A percentile compares a stretch with the other conserved stretches of the same genome.
phyloP scores from a whole-genome alignment of 2,888 invertebrate genomes.

The Caenorhabditis imperialis region DNA sequence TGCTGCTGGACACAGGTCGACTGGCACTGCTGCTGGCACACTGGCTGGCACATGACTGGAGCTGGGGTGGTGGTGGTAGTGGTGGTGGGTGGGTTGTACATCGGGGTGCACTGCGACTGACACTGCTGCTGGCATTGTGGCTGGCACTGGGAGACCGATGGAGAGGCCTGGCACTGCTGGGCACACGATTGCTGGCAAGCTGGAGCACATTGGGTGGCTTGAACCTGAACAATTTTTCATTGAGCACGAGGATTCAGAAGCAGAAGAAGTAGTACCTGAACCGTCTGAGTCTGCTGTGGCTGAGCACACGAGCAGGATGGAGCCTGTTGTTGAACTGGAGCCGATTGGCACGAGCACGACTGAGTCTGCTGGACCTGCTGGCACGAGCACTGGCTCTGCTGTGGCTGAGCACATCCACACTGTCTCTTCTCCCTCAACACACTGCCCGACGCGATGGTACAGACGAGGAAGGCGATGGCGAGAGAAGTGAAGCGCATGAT shows the following conservation, averaged over 20 bases:
- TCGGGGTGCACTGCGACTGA: conserved; percentile 53
- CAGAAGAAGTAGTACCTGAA: conserved; percentile 45
- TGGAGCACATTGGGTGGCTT: conserved; percentile 57
- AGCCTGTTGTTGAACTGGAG: conserved; percentile 52
- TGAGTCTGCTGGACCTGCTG: conserved; percentile 53
- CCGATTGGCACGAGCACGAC: conserved; percentile 62
- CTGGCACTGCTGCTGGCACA: conserved; percentile 58
- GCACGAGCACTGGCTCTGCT: conserved; percentile 58
- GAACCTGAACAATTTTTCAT: too few species aligned
- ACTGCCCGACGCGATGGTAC: conserved; percentile 47
- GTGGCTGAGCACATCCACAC: conserved; percentile 60
- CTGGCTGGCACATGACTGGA: conserved; percentile 52
- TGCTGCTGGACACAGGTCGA: conserved; percentile 49
- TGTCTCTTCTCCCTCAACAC: conserved; percentile 65
- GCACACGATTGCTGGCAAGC: conserved; percentile 59
- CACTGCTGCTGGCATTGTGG: conserved; percentile 62
- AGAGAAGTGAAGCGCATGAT: conserved; percentile 45
- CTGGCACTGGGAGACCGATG: conserved; percentile 54
- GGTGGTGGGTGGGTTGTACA: conserved; percentile 41
- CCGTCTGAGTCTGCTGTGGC: conserved; percentile 52
- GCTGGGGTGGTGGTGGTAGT: conserved; percentile 43
- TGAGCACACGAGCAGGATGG: conserved; percentile 58
- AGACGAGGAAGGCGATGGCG: conserved; percentile 42
- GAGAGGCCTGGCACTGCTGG: conserved; percentile 53
- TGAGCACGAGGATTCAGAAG: fast-evolving